Percentiles rank a stretch among this genome's conserved stretches.
These are phyloP conservation scores for Tetranychus urticae DNA, from an alignment of 1,140 invertebrate species.

Conservation along the genomic window DNA sequence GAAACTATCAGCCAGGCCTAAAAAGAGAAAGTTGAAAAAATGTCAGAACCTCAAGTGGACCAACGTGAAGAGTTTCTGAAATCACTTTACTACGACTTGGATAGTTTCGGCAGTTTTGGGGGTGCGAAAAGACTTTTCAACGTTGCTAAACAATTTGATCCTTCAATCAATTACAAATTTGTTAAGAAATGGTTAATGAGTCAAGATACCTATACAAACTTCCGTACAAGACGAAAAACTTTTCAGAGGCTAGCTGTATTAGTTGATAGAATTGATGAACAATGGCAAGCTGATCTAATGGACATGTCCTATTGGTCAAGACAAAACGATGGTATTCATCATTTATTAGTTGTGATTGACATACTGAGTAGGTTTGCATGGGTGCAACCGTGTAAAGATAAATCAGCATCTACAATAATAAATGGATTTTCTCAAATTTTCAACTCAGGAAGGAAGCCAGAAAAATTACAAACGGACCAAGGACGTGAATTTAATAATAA, in stretches of 20 bases:
- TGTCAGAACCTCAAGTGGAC: not conserved
- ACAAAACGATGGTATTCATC: conserved; percentile 11
- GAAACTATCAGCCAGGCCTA: no score
- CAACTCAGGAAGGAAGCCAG: not conserved
- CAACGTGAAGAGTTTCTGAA: not conserved
- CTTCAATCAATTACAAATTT: not conserved
- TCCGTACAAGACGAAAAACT: conserved; percentile 9
- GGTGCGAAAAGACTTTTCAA: not conserved
- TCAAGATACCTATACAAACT: conserved; percentile 14
- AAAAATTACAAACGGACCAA: conserved; percentile 5
- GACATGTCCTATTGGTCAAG: conserved; percentile 9
- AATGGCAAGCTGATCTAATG: conserved; percentile 14
- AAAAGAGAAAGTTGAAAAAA: not conserved
- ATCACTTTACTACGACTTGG: not conserved
- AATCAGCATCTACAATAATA: conserved; percentile 6
- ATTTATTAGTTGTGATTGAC: conserved; percentile 14
- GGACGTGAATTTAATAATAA: conserved; percentile 7
- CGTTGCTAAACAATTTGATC: not conserved
- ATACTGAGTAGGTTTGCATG: conserved; percentile 13
- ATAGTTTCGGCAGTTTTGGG: not conserved
- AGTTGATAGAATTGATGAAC: conserved; percentile 9
- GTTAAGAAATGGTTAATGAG: conserved; percentile 8
- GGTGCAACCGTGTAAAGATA: conserved; percentile 12
- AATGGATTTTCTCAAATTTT: conserved; percentile 10
- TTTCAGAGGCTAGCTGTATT: conserved; percentile 11